Evolutionary conservation across 2,888 invertebrate species (phyloP), one percentile per base, ranked within the genome.

Genomic region (Tupiocoris notatus): DNA sequence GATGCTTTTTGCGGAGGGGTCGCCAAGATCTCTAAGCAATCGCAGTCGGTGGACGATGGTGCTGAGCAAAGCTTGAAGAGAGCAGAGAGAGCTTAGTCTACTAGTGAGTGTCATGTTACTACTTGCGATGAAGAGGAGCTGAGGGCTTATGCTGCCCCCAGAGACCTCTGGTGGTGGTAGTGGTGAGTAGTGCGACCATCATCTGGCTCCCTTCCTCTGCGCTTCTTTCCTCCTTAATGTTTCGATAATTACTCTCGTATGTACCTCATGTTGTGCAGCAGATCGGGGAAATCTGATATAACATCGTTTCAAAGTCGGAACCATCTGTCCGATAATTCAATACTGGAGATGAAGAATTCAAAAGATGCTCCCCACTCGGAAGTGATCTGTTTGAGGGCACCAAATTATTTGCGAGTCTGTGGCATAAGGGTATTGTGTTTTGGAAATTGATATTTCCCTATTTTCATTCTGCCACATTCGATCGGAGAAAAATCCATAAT

Each of bases 171-270:
- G 25, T 59, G 78, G 65, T 78, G 39, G 39, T 78, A 77, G 78
- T 78, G 66, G 76, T 77, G 74, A 23, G 78, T 78, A 71, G 75
- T 77, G 61, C 77, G 25, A 65, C n/a, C 65, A 67, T 61, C 73
- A 73, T 73, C 73, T 73, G 73, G 62, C 62, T 22, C 23, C 20
- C 65, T 59, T 25, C 70, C 70, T 59, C n/a, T n/a, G 17, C 59
- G n/a, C 59, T 59, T 17, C 59, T 59, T n/a, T 63, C 20, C 63
- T 21, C 7, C 24, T 39, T 54, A 54, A 73, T 17, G 61, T 73
- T 73, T 63, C 54, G 77, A 75, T 77, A 75, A 77, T 77, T 77
- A 78, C 78, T 77, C 71, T 68, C 77, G 58, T 76, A 77, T 76
- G 62, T 54, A 71, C 70, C 63, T 70, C 68, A 68, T 76, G 76